Conservation (phyloP, 2,888 invertebrate species). For the Diogma glabrata region DNA sequence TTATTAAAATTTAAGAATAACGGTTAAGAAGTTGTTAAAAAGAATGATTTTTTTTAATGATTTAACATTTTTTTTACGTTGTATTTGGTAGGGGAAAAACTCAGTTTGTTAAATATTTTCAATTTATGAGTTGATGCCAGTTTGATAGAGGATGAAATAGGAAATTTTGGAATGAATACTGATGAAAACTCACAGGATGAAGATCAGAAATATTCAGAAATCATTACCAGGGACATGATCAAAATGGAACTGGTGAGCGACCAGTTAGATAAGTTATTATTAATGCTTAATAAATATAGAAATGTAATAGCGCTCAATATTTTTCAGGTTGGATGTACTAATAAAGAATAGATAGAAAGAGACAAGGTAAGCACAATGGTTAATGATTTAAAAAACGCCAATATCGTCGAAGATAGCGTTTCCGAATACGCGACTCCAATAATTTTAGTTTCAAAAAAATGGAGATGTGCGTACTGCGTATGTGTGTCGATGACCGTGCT, state of each 20-base stretch:
- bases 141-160: too few species aligned
- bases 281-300: not conserved
- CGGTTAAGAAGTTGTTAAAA: too few species aligned
- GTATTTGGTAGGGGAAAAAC: too few species aligned
- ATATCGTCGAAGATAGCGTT: not conserved
- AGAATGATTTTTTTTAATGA: too few species aligned
- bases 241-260: not conserved
- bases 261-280: not conserved
- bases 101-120: too few species aligned
- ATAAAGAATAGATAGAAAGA: not conserved
- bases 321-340: not conserved
- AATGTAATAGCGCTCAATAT: not conserved
- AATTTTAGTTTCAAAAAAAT: not conserved
- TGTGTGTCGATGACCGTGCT: not conserved
- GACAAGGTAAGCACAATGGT: not conserved
- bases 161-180: too few species aligned
- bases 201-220: not conserved
- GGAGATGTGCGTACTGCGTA: constrained; percentile 3
- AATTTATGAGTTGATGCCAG: too few species aligned
- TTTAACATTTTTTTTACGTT: too few species aligned
- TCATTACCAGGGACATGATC: not conserved
- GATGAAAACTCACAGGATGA: too few species aligned
- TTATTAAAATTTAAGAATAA: too few species aligned
- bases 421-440: not conserved
- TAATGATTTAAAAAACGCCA: not conserved